Percentiles rank a stretch among this genome's conserved stretches.
Evolutionary conservation across 2,797 vertebrate species (phyloP).

Genomic region (Intellagama lesueurii): DNA sequence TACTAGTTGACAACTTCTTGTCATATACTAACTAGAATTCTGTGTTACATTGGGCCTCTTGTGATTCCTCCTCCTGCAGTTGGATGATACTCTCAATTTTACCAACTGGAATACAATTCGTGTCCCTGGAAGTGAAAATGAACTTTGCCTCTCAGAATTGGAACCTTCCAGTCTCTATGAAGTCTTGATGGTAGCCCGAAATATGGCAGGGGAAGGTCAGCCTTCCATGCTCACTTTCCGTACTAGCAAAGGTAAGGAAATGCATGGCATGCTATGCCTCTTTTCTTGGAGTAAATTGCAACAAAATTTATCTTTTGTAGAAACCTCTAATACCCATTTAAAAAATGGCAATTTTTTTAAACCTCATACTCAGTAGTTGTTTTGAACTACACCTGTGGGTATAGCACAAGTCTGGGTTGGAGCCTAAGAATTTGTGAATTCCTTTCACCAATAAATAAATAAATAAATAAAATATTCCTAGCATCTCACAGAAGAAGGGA

Average conservation of each 20-base stretch:
- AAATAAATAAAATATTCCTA: too few relatives aligned
- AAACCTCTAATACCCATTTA: not conserved
- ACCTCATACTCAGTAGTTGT: rapidly evolving
- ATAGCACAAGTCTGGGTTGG: not conserved
- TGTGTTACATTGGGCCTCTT: not conserved
- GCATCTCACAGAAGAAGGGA: too few relatives aligned
- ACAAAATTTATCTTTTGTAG: not conserved
- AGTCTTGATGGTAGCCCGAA: constrained; percentile 96
- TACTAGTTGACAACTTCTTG: not conserved
- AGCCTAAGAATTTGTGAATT: not conserved
- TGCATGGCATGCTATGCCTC: not conserved
- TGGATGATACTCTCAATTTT: constrained; percentile 84
- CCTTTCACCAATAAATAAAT: too few relatives aligned
- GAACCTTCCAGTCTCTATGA: constrained; percentile 96
- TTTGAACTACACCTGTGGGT: not conserved
- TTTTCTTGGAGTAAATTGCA: not conserved
- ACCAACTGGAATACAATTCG: constrained; percentile 91
- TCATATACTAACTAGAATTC: not conserved
- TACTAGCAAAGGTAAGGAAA: constrained; percentile 91
- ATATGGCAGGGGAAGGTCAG: constrained; percentile 89
- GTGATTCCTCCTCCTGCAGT: constrained; percentile 73
- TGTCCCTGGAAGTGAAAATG: constrained; percentile 94
- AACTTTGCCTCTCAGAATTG: constrained; percentile 89
- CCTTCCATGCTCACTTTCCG: constrained; percentile 98
- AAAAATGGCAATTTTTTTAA: not conserved